Conservation (phyloP, 2,797 vertebrate genomes). For the Sphenodon punctatus region DNA sequence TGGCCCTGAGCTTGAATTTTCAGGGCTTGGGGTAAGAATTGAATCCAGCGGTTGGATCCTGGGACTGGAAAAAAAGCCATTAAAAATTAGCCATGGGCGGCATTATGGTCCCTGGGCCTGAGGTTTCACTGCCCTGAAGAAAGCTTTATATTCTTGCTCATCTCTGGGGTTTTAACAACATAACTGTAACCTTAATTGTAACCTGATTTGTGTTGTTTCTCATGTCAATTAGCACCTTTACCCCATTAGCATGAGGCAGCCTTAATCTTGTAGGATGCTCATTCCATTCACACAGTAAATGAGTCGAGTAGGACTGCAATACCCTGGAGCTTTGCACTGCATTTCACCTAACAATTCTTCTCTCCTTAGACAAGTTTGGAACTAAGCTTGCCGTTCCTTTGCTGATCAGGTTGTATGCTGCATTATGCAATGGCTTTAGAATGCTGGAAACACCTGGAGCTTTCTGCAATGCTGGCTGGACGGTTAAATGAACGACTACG, state of each 20-base stretch:
- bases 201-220: background rate
- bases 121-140: too few species aligned
- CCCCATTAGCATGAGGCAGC: background rate
- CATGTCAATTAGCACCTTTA: background rate
- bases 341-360: background rate
- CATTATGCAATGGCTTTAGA: background rate
- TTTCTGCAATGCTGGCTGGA: background rate
- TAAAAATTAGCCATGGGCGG: too few species aligned
- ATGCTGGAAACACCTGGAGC: background rate
- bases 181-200: background rate
- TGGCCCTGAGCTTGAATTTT: too few species aligned
- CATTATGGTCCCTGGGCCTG: too few species aligned
- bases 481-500: background rate
- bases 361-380: background rate
- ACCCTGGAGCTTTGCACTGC: background rate
- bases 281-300: background rate
- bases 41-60: too few species aligned
- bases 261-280: background rate
- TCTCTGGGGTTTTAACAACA: too few species aligned
- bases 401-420: background rate
- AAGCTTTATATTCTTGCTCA: background rate
- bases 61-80: too few species aligned
- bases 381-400: background rate
- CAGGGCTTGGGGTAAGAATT: too few species aligned
- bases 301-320: background rate